Evolutionary conservation across 2,113 vertebrate genomes (phyloP).

Genomic region (Lathamus discolor): DNA sequence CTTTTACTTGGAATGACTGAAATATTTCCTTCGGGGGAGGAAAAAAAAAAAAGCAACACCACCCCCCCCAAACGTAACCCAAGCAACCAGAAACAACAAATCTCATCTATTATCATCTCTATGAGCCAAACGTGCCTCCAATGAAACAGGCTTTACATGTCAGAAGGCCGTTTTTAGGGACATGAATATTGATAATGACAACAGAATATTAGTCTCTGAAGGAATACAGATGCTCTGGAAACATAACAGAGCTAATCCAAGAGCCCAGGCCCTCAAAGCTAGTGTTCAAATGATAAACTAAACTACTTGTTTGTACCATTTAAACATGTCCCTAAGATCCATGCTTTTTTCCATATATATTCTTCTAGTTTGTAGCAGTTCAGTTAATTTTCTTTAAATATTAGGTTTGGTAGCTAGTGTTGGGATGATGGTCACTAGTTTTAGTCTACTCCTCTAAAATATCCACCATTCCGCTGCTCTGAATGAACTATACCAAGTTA

Average conservation of each 20-base stretch:
- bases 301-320: neutral
- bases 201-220: neutral
- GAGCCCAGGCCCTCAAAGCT: neutral
- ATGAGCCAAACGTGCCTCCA: neutral
- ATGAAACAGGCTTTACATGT: neutral
- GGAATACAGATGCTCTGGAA: neutral
- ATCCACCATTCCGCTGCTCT: neutral
- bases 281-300: neutral
- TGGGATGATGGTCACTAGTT: neutral
- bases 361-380: neutral
- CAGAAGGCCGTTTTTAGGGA: neutral
- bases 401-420: neutral
- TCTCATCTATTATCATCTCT: neutral
- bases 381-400: neutral
- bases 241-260: neutral
- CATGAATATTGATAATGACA: neutral
- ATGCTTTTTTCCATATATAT: neutral
- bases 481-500: neutral
- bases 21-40: neutral
- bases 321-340: neutral
- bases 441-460: neutral
- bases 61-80: neutral
- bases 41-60: neutral
- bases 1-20: neutral
- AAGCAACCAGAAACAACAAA: neutral